phyloP scores from a whole-genome alignment of 2,113 vertebrate species.

The Rhynchomys soricoides region DNA sequence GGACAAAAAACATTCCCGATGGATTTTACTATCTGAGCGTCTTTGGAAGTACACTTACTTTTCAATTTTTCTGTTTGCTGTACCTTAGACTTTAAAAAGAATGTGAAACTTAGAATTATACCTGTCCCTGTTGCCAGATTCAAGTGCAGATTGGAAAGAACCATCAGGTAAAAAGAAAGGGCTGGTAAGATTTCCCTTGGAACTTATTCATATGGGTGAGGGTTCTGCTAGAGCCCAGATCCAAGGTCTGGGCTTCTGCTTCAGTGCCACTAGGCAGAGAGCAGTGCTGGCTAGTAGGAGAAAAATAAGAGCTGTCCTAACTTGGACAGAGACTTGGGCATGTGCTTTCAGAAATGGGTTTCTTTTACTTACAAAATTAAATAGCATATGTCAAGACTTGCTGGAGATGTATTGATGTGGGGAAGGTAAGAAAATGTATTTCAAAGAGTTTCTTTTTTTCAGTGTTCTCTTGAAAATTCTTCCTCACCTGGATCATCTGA shows the following conservation, averaged over 20 bases:
- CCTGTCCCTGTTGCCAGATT: background rate
- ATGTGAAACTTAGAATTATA: background rate
- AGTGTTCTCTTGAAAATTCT: conserved; percentile 35
- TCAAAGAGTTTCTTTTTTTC: conserved; percentile 15
- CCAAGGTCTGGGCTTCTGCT: too few species aligned
- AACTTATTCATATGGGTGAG: background rate
- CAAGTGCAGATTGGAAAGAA: background rate
- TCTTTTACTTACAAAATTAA: background rate
- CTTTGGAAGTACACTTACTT: background rate
- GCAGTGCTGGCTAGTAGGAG: too few species aligned
- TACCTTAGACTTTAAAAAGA: background rate
- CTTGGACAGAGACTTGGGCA: background rate
- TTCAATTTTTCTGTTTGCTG: background rate
- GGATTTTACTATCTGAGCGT: background rate
- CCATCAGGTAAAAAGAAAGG: background rate
- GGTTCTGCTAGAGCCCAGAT: background rate
- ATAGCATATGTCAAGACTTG: background rate
- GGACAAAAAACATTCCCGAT: background rate
- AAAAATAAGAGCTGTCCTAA: background rate
- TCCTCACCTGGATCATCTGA: background rate
- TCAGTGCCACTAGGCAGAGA: background rate
- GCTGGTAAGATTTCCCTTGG: background rate
- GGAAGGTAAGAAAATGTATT: background rate
- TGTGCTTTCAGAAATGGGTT: background rate
- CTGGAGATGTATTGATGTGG: background rate